Evolutionary conservation across 2,113 vertebrate species (phyloP).

Genomic region (Amphilophus citrinellus): DNA sequence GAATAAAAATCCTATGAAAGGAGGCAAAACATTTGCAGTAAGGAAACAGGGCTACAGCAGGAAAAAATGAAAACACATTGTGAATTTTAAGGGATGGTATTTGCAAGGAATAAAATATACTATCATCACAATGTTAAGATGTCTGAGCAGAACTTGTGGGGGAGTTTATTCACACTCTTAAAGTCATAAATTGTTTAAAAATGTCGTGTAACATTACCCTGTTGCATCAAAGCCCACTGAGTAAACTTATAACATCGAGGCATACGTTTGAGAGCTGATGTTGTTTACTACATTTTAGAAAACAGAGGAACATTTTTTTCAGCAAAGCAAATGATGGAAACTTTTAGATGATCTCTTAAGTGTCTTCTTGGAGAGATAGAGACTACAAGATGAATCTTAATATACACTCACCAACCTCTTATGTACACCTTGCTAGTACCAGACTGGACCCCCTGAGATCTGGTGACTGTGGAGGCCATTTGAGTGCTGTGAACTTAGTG

Average conservation of each 20-base stretch:
- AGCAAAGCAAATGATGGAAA: neutral
- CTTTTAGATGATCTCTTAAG: neutral
- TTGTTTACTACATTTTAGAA: neutral
- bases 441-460: neutral
- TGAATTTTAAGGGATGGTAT: neutral
- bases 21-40: slow-evolving; percentile 8
- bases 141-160: neutral
- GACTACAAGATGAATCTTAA: neutral
- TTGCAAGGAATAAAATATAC: neutral
- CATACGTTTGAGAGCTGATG: neutral
- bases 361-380: neutral
- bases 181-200: neutral
- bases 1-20: slow-evolving; percentile 20
- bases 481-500: neutral
- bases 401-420: neutral
- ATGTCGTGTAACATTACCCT: neutral
- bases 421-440: neutral
- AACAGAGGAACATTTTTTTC: neutral
- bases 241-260: slow-evolving; percentile 12
- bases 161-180: neutral
- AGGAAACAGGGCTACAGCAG: neutral
- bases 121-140: neutral
- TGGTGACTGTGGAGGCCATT: neutral
- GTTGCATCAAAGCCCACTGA: neutral
- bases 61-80: neutral